phyloP scores from a whole-genome alignment of 2,888 invertebrate genomes.

The Leucozona laternaria region DNA sequence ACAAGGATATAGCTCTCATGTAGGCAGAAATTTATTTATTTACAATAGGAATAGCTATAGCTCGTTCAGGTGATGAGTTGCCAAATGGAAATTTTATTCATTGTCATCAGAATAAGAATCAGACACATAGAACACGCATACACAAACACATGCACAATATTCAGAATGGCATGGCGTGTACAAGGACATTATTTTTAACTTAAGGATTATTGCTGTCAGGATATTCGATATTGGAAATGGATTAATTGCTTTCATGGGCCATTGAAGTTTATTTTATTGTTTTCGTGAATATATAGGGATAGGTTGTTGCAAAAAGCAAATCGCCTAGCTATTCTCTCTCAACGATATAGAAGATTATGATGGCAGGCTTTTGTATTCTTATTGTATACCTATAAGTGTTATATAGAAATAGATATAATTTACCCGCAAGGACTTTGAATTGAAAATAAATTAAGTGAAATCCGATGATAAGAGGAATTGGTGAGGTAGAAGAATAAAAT shows the following conservation, averaged over 20 bases:
- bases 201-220: constrained; percentile 68
- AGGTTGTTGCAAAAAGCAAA: constrained; percentile 16
- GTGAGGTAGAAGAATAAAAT: constrained; percentile 20
- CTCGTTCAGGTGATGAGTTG: constrained; percentile 66
- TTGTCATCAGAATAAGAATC: constrained; percentile 57
- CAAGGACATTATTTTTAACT: constrained; percentile 75
- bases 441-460: constrained; percentile 73
- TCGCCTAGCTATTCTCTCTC: too few species aligned
- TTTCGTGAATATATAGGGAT: not conserved
- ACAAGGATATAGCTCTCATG: constrained; percentile 41
- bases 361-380: constrained; percentile 4
- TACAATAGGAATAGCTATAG: not conserved
- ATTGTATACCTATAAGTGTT: not conserved
- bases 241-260: constrained; percentile 75
- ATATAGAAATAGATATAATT: not conserved
- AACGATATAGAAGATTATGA: constrained; percentile 39
- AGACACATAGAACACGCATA: constrained; percentile 16
- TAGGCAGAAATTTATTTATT: constrained; percentile 66
- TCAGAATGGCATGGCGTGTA: constrained; percentile 68
- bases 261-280: constrained; percentile 70
- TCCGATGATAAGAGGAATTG: constrained; percentile 38
- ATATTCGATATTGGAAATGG: constrained; percentile 74
- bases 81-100: constrained; percentile 72
- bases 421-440: constrained; percentile 45
- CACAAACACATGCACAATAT: constrained; percentile 4